Conservation (phyloP, 2,797 vertebrate genomes). For the Helicolenus hilgendorfi region DNA sequence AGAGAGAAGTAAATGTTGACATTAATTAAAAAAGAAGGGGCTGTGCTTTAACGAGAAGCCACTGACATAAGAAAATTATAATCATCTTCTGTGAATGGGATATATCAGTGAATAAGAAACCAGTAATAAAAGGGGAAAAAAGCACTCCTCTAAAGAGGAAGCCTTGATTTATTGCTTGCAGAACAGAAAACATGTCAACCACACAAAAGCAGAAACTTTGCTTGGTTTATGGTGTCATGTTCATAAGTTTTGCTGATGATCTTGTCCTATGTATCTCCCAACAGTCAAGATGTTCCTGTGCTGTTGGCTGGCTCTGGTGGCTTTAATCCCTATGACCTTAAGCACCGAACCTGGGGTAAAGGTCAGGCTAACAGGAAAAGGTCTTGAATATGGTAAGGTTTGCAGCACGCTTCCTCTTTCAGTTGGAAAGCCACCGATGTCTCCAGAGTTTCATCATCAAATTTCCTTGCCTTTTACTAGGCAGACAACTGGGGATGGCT, state of each 20-base stretch:
- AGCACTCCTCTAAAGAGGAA: neutral
- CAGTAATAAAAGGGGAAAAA: neutral
- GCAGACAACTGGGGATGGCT: constrained; percentile 82
- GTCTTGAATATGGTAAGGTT: constrained; percentile 87
- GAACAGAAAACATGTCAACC: neutral
- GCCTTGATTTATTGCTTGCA: neutral
- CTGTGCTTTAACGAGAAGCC: neutral
- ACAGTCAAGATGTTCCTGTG: constrained; percentile 73
- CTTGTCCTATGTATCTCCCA: constrained; percentile 23
- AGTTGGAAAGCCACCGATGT: neutral
- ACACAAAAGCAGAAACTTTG: neutral
- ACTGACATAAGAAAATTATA: neutral
- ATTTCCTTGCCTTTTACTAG: constrained; percentile 44
- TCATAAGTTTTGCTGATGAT: neutral
- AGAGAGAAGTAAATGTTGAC: neutral
- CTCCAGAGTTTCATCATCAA: neutral
- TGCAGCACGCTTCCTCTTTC: neutral
- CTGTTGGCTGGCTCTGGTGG: constrained; percentile 69
- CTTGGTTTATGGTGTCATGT: neutral
- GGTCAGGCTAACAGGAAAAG: constrained; percentile 86
- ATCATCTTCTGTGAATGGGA: neutral
- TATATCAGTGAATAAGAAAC: neutral
- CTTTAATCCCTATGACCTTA: constrained; percentile 51
- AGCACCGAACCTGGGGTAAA: constrained; percentile 83
- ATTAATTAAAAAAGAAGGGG: neutral